These are phyloP conservation scores for Maconellicoccus hirsutus DNA, from an alignment of 1,140 invertebrate genomes.

Conservation along the genomic window DNA sequence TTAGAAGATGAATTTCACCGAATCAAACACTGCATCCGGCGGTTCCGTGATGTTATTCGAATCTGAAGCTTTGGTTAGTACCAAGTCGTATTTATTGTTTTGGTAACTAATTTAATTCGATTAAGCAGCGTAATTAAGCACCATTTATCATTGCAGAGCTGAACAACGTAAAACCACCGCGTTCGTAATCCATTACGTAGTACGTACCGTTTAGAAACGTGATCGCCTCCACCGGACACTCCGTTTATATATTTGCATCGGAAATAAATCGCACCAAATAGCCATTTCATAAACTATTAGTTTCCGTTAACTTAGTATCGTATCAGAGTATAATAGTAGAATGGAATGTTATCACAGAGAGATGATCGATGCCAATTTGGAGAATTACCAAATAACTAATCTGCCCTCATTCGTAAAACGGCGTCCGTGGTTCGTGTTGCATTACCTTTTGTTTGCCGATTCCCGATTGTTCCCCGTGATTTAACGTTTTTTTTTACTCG, in stretches of 20 bases:
- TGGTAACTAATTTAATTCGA: no score
- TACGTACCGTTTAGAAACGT: no score
- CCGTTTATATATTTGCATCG: background rate
- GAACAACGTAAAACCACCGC: no score
- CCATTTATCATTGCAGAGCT: no score
- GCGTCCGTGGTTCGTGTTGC: constrained; percentile 17
- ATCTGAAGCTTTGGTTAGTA: no score
- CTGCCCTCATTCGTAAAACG: constrained; percentile 17
- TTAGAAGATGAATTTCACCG: no score
- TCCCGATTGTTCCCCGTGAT: constrained; percentile 4
- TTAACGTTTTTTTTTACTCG: background rate
- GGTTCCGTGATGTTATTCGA: no score
- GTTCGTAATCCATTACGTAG: no score
- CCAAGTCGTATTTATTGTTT: no score
- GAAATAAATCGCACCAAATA: background rate
- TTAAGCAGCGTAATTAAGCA: no score
- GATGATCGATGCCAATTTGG: constrained; percentile 21
- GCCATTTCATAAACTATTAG: background rate
- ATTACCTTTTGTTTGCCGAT: constrained; percentile 17
- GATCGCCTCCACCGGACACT: no score
- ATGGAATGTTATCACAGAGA: constrained; percentile 17
- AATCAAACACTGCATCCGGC: no score
- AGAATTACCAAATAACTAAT: constrained; percentile 19
- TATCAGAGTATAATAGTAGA: constrained; percentile 7
- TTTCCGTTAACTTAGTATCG: constrained; percentile 4